Percentiles rank a stretch among this genome's conserved stretches.
Conservation (phyloP, 2,113 vertebrate species). For the Cardinalis cardinalis region DNA sequence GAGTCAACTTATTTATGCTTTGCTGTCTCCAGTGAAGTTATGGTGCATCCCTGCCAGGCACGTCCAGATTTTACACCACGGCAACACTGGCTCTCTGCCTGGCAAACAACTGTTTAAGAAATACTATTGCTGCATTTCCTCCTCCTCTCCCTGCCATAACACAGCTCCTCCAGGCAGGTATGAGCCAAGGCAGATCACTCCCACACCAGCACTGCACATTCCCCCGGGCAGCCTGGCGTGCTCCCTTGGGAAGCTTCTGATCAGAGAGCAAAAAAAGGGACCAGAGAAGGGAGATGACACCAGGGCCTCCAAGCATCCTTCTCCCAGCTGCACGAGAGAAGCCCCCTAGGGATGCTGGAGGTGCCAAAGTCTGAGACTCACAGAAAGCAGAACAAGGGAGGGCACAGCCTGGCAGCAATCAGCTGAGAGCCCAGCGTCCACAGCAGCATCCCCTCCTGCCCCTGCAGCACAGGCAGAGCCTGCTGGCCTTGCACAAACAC, state of each 20-base stretch:
- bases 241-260: background rate
- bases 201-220: background rate
- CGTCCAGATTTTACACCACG: background rate
- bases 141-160: background rate
- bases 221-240: background rate
- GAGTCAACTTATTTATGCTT: constrained; percentile 2
- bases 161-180: background rate
- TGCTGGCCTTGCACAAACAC: background rate
- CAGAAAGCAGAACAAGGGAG: background rate
- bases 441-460: background rate
- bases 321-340: background rate
- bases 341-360: background rate
- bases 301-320: background rate
- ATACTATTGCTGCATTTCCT: constrained; percentile 28
- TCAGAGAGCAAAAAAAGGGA: background rate
- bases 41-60: constrained; percentile 7
- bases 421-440: background rate
- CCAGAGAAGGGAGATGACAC: background rate
- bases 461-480: background rate
- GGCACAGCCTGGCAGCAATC: background rate
- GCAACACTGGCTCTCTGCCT: constrained; percentile 29
- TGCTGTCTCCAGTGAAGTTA: constrained; percentile 14
- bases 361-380: background rate
- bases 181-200: background rate
- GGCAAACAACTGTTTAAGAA: constrained; percentile 41